These are phyloP conservation scores for Varecia variegata DNA, from an alignment of 2,797 vertebrate species.

Conservation along the genomic window DNA sequence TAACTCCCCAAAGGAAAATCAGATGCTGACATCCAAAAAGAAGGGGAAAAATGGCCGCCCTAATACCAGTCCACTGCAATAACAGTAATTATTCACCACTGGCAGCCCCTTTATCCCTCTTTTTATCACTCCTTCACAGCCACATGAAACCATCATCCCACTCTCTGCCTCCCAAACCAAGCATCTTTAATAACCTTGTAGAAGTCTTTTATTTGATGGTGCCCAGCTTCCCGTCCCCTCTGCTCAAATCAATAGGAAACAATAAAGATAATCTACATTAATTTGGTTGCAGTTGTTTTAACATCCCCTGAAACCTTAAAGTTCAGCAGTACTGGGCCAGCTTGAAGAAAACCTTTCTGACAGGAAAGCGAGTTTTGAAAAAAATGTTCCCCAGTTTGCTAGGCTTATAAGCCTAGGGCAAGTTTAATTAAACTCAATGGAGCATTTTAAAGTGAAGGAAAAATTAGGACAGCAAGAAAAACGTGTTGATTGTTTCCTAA, in stretches of 20 bases:
- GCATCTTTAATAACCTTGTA: conserved; percentile 59
- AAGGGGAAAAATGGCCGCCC: not conserved
- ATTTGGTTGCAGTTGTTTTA: conserved; percentile 77
- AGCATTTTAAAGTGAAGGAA: conserved; percentile 86
- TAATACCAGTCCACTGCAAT: not conserved
- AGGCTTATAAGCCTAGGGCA: conserved; percentile 84
- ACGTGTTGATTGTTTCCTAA: conserved; percentile 85
- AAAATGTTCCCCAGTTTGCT: conserved; percentile 81
- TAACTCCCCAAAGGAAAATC: not conserved
- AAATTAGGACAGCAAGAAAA: conserved; percentile 85
- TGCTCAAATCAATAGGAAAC: conserved; percentile 73
- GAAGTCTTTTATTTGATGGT: conserved; percentile 43
- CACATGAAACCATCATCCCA: not conserved
- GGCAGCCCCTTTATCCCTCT: not conserved
- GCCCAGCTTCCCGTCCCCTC: conserved; percentile 21
- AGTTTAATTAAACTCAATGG: conserved; percentile 88
- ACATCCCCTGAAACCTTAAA: conserved; percentile 76
- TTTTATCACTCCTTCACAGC: not conserved
- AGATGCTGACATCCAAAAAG: not conserved
- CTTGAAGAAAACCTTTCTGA: conserved; percentile 78
- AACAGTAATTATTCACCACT: conserved; percentile 38
- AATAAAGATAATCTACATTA: conserved; percentile 78
- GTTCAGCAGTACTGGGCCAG: conserved; percentile 68
- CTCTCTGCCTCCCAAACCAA: conserved; percentile 5
- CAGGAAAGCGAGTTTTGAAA: conserved; percentile 78